Conservation (phyloP, 2,113 vertebrate species). For the Callionymus lyra region DNA sequence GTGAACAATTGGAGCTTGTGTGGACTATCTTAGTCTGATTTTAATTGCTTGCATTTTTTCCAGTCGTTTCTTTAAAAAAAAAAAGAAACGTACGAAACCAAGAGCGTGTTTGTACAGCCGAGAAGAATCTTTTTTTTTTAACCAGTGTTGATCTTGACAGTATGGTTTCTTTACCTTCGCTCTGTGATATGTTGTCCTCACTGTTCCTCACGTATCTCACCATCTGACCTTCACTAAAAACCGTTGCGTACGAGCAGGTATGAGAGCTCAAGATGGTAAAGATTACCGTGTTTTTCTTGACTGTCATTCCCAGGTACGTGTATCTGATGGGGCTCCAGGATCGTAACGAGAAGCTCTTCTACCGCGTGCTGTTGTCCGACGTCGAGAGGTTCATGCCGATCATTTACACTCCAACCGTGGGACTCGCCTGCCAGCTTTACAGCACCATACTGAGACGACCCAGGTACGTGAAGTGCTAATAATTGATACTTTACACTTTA, state of each 20-base stretch:
- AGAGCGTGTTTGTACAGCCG: slow-evolving; percentile 12
- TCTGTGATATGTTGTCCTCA: slow-evolving; percentile 1
- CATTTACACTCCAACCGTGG: slow-evolving; percentile 94
- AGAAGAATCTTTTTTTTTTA: not conserved
- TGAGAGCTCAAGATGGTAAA: slow-evolving; percentile 16
- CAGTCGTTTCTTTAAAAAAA: slow-evolving; percentile 26
- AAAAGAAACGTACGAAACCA: slow-evolving; percentile 21
- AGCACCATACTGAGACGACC: slow-evolving; percentile 85
- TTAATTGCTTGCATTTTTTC: slow-evolving; percentile 21
- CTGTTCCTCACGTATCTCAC: not conserved
- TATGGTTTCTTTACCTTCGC: slow-evolving; percentile 1
- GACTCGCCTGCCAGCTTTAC: slow-evolving; percentile 90
- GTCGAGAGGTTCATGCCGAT: slow-evolving; percentile 93
- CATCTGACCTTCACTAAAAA: slow-evolving; percentile 38
- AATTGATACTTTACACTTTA: too few species aligned
- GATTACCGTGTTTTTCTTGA: slow-evolving; percentile 23
- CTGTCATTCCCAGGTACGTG: slow-evolving; percentile 75
- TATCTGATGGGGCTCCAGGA: slow-evolving; percentile 94
- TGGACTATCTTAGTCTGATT: slow-evolving; percentile 10
- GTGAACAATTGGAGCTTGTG: slow-evolving; percentile 40
- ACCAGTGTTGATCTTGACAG: not conserved
- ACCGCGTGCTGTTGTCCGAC: slow-evolving; percentile 80
- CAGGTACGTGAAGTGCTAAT: slow-evolving; percentile 59
- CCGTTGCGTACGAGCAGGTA: slow-evolving; percentile 14
- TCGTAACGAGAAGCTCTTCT: slow-evolving; percentile 94